These are phyloP conservation scores for Onychorhynchus coronatus DNA, from an alignment of 2,113 vertebrate species.

Conservation along the genomic window DNA sequence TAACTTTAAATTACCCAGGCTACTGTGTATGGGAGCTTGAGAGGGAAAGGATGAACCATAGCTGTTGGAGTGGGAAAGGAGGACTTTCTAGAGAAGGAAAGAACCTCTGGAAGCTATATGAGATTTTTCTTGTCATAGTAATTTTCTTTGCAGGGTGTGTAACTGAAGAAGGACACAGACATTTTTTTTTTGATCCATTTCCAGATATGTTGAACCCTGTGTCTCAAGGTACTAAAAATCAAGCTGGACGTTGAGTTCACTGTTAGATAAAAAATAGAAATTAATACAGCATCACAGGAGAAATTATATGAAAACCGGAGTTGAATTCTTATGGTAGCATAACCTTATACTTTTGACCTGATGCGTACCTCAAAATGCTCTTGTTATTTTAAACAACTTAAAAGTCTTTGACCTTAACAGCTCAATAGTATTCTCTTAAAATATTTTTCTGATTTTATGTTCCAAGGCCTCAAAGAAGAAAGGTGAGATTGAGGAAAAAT, in stretches of 20 bases:
- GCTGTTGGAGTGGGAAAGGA: background rate
- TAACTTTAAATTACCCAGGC: background rate
- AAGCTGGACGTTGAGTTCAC: background rate
- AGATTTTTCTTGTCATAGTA: background rate
- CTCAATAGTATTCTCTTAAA: background rate
- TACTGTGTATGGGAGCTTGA: background rate
- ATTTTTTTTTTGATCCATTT: background rate
- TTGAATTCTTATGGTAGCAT: background rate
- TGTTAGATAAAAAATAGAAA: background rate
- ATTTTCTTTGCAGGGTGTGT: background rate
- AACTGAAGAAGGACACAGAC: background rate
- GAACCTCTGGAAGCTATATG: background rate
- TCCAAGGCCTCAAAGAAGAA: conserved; percentile 3
- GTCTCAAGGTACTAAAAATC: background rate
- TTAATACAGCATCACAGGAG: background rate
- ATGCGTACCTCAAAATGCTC: background rate
- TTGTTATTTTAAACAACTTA: conserved; percentile 9
- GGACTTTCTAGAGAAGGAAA: background rate
- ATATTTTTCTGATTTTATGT: conserved; percentile 15
- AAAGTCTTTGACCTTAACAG: conserved; percentile 10
- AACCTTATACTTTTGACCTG: background rate
- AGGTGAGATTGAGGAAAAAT: background rate
- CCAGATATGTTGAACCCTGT: background rate
- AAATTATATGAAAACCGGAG: background rate
- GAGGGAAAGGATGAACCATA: background rate